Base-by-base conservation (phyloP, 2,888 invertebrate species). In the Agriopis leucophaearia region DNA sequence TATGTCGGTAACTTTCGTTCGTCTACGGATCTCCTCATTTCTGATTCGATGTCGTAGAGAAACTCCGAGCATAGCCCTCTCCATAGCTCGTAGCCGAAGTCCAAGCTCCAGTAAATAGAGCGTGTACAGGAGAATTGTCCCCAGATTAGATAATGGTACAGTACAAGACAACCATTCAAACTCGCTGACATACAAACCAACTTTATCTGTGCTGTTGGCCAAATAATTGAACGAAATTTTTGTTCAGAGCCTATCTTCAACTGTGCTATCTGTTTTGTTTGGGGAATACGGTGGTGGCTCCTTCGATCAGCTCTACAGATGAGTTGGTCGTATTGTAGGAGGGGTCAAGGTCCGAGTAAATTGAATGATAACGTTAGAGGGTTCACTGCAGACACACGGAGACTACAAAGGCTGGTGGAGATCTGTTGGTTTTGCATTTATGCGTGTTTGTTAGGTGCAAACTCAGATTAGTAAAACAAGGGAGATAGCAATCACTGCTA, bases 111-210 rank as follows among this genome's bases (percentile, higher is more conserved):
- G 48, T 10, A 48, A 18, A 9, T 18, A 12, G 9, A 9, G 10
- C 48, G 10, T 18, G 16, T 18, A 48, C 18, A 18, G 48, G 18
- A 48, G 18, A 48, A 48, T 18, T 48, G 51, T 45, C 44, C 44
- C 12, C 8, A 51, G 60, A 51, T 60, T 60, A 60, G 60, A 60
- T 60, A 60, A 60, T 60, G 44, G 44, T 42, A 27, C 27, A 1
- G 6, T 3, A 60, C 27, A 60, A 60, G 15, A 51, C 15, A 18
- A 9, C 10, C 16, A 48, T 48, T 48, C 18, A 18, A 18, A 48
- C 48, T 48, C n/a, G 48, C 48, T 48, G 18, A 18, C 48, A 18
- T 18, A 47, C 2, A n/a, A 45, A n/a, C n/a, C 45, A 7, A 16
- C 16, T 9, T 42, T 9, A 42, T 12, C 42, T 42, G 2, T 42